These are phyloP conservation scores for Acomys russatus DNA, from an alignment of 2,797 vertebrate genomes.

Conservation along the genomic window DNA sequence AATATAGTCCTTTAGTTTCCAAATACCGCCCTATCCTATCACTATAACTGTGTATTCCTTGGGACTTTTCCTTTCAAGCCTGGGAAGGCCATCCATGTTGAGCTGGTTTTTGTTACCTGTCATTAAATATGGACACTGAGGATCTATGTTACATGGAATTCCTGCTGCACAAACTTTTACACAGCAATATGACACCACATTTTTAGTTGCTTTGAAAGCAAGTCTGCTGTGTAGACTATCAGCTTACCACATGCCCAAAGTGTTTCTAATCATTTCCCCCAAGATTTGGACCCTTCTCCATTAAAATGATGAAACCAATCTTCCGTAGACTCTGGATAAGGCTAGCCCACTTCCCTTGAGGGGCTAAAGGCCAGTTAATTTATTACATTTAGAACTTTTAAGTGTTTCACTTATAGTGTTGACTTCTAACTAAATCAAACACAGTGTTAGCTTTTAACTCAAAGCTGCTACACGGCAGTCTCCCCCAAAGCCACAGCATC, in stretches of 20 bases:
- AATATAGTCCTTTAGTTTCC: background rate
- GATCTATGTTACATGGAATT: background rate
- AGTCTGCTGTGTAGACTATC: background rate
- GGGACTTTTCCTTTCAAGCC: background rate
- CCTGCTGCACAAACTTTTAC: background rate
- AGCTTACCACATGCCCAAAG: background rate
- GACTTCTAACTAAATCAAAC: background rate
- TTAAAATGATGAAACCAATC: background rate
- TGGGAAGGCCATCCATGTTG: background rate
- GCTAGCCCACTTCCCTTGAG: background rate
- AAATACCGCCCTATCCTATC: background rate
- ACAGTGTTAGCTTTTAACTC: background rate
- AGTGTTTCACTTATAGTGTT: background rate
- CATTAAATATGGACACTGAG: background rate
- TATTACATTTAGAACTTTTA: background rate
- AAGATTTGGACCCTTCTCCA: background rate
- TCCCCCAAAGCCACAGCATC: background rate
- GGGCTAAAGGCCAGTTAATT: background rate
- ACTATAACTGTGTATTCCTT: background rate
- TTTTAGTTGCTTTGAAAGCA: background rate
- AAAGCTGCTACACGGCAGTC: background rate
- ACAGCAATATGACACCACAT: background rate
- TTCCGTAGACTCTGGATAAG: background rate
- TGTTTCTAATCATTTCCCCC: background rate
- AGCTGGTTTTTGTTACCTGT: background rate